Evolutionary conservation across 2,797 vertebrate genomes (phyloP), one percentile per base, ranked within the genome.

Genomic region (Tenualosa ilisha): DNA sequence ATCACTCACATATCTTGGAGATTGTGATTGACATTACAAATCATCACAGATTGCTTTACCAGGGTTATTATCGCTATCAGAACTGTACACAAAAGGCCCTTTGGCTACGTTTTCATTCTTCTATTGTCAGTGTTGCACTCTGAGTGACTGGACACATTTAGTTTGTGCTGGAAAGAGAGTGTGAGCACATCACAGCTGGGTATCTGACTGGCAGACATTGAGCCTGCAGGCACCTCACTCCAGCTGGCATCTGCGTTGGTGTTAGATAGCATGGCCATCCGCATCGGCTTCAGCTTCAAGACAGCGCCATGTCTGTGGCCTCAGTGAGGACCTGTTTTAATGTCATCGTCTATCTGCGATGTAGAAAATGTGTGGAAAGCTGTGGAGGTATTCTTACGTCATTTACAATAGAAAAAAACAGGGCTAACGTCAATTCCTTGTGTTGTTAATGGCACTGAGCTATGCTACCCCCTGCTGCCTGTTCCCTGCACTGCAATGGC

Each of bases 131-230:
- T 26, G 68, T 50, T 46, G 17, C 24, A 17, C 20, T 51, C 49
- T 24, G 24, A 20, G 46, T 46, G 37, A 22, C 11, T 63, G 17
- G 83, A 26, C 20, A 68, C 24, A 24, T 22, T 81, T 7, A 31
- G 65, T 72, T 37, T 72, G 65, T 72, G 65, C 26, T 72, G 15
- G 15, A 43, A 43, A 1, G 6, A 75, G 12, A 75, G 68, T 8
- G 68, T 43, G 68, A 75, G 68, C 31, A 22, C 53, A 63, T 24
- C 3, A 20, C 83, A 84, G 81, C 88, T 87, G 85, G 68, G 63
- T 84, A 84, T 83, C 82, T 85, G 86, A 88, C 82, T 86, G 88
- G 88, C 54, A 79, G 43, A 12, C 51, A 20, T 13, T 83, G 31
- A 85, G 63, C 24, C 46, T 15, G 40, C 8, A 81, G 20, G 15